A percentile compares a stretch with the other conserved stretches of the same genome.
phyloP scores from a whole-genome alignment of 2,797 vertebrate species.

The Rhynchotus rufescens region DNA sequence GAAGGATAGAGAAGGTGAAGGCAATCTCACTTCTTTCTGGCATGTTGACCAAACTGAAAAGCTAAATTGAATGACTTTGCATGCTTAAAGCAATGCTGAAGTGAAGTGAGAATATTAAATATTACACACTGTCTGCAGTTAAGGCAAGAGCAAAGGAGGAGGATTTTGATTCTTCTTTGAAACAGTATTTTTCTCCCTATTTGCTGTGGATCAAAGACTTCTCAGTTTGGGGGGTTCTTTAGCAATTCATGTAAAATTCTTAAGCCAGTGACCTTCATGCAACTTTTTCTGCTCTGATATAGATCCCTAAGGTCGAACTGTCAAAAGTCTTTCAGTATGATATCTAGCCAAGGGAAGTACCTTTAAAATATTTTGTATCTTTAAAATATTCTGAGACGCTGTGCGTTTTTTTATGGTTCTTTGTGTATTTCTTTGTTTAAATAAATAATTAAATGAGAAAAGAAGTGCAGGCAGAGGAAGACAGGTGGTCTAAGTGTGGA shows the following conservation, averaged over 20 bases:
- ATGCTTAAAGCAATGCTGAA: background rate
- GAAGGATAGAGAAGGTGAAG: conserved; percentile 56
- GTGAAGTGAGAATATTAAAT: conserved; percentile 45
- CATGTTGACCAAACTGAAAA: conserved; percentile 34
- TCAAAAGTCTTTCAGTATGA: background rate
- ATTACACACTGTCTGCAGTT: conserved; percentile 44
- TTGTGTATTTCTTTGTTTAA: conserved; percentile 6
- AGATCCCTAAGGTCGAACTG: background rate
- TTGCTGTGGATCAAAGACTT: conserved; percentile 71
- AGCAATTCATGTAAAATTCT: conserved; percentile 24
- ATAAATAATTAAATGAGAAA: conserved; percentile 17
- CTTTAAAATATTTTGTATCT: too few relatives aligned
- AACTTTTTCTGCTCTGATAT: background rate
- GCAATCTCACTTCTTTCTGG: conserved; percentile 48
- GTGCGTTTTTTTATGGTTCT: background rate
- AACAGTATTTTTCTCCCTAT: conserved; percentile 57
- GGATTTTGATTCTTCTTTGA: conserved; percentile 76
- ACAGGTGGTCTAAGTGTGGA: conserved; percentile 7
- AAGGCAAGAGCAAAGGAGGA: conserved; percentile 46
- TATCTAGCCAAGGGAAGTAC: background rate
- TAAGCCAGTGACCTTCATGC: background rate
- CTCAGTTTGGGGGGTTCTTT: conserved; percentile 16
- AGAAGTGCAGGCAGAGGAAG: background rate
- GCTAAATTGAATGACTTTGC: background rate
- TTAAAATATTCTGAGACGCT: background rate